Conservation (phyloP, 37 sponge, comb jelly and placozoan genomes). For the Chondrilla cf. caribensis region DNA sequence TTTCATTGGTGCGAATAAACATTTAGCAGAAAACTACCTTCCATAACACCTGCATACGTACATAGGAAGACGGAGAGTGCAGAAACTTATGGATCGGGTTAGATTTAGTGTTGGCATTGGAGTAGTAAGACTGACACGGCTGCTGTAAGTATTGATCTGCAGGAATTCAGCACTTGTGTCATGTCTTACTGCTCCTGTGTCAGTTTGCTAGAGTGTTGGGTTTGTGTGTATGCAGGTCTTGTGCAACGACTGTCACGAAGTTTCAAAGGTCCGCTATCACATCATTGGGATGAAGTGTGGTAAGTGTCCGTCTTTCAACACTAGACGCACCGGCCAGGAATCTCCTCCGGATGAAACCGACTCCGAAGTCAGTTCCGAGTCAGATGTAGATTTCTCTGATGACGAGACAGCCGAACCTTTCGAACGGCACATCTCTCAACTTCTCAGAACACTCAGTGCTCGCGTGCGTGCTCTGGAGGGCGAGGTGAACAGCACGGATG, state of each 20-base stretch:
- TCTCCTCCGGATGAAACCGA: slow-evolving; percentile 49
- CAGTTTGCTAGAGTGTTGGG: no score
- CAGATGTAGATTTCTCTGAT: background rate
- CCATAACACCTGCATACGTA: no score
- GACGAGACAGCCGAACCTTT: background rate
- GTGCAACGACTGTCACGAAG: slow-evolving; percentile 60
- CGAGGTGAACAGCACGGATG: background rate
- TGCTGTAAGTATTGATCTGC: no score
- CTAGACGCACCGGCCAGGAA: slow-evolving; percentile 61
- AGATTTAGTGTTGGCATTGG: no score
- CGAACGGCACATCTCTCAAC: slow-evolving; percentile 12
- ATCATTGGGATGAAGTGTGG: slow-evolving; percentile 72
- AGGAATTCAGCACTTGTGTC: no score
- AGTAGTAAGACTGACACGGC: no score
- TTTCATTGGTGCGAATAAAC: no score
- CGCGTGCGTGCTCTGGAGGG: slow-evolving; percentile 25
- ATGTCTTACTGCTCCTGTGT: no score
- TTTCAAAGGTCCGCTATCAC: slow-evolving; percentile 42
- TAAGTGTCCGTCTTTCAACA: slow-evolving; percentile 73
- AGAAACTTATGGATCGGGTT: no score
- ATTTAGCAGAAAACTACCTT: no score
- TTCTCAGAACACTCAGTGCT: slow-evolving; percentile 19
- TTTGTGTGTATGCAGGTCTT: slow-evolving; percentile 33
- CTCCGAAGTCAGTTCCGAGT: background rate
- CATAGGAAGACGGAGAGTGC: no score